These are phyloP conservation scores for Parasteatoda lunata DNA, from an alignment of 2,888 invertebrate species.

Conservation along the genomic window DNA sequence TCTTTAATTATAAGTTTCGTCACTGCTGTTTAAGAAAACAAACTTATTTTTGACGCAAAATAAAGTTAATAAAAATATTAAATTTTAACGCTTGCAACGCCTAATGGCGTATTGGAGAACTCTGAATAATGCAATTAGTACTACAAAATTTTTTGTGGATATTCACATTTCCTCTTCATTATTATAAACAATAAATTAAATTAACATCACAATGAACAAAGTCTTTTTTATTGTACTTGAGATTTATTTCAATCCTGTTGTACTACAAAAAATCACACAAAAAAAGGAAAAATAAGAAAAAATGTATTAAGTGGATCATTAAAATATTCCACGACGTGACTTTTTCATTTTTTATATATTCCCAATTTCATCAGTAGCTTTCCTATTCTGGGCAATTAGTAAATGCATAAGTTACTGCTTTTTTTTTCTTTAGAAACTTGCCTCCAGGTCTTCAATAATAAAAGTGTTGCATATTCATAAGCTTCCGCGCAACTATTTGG, in stretches of 20 bases:
- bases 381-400: conserved; percentile 53
- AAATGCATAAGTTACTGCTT: conserved; percentile 42
- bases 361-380: conserved; percentile 31
- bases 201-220: conserved; percentile 42
- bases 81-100: too few relatives aligned
- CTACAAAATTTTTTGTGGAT: background rate
- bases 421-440: conserved; percentile 27
- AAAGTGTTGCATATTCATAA: conserved; percentile 66
- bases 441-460: conserved; percentile 35
- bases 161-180: conserved; percentile 6
- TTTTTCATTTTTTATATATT: conserved; percentile 30
- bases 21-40: too few relatives aligned
- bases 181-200: conserved; percentile 45
- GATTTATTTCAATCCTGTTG: conserved; percentile 8
- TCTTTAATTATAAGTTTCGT: too few relatives aligned
- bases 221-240: conserved; percentile 13
- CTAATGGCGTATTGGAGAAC: too few relatives aligned
- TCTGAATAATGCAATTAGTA: too few relatives aligned
- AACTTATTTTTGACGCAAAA: too few relatives aligned
- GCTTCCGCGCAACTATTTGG: conserved; percentile 2
- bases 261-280: conserved; percentile 6
- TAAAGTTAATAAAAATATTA: too few relatives aligned
- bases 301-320: conserved; percentile 41
- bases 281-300: conserved; percentile 5
- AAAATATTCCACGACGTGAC: conserved; percentile 62